Percentiles rank a stretch among this genome's conserved stretches.
Conservation (phyloP, 2,797 vertebrate genomes). For the Limosa lapponica region DNA sequence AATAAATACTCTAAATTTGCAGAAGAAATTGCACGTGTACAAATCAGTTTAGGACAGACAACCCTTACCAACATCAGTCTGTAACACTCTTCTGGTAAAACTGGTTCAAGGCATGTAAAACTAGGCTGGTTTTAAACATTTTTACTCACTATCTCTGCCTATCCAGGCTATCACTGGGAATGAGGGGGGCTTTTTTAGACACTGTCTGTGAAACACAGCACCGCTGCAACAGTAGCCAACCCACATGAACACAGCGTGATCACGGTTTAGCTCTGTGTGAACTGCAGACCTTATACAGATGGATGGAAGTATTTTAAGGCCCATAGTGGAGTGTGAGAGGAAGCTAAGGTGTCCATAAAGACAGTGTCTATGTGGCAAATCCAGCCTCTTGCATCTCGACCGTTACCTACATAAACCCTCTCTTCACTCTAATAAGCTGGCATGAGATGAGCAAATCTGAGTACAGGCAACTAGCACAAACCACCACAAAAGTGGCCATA, state of each 20-base stretch:
- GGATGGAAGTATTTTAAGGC: too few relatives aligned
- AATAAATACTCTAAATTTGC: background rate
- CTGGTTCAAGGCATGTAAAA: background rate
- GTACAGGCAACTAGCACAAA: background rate
- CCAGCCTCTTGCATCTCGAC: background rate
- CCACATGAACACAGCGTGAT: too few relatives aligned
- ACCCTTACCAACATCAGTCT: background rate
- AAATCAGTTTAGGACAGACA: background rate
- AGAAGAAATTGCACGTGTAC: rapidly evolving
- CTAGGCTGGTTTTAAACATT: background rate
- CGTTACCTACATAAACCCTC: background rate
- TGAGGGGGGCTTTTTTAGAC: rapidly evolving
- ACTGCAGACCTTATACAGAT: too few relatives aligned
- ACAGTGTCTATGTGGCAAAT: background rate
- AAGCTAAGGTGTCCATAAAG: too few relatives aligned
- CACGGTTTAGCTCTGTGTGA: too few relatives aligned
- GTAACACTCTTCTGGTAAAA: background rate
- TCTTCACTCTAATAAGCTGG: background rate
- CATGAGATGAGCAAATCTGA: conserved; percentile 23
- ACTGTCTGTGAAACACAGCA: background rate
- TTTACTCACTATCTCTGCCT: background rate
- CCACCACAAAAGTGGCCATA: background rate
- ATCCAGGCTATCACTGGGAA: background rate
- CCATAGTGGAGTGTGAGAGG: too few relatives aligned
- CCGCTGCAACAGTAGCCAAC: too few relatives aligned